A percentile compares a stretch with the other conserved stretches of the same genome.
Evolutionary conservation across 2,888 invertebrate species (phyloP).

Genomic region (Cyclophora albipunctata): DNA sequence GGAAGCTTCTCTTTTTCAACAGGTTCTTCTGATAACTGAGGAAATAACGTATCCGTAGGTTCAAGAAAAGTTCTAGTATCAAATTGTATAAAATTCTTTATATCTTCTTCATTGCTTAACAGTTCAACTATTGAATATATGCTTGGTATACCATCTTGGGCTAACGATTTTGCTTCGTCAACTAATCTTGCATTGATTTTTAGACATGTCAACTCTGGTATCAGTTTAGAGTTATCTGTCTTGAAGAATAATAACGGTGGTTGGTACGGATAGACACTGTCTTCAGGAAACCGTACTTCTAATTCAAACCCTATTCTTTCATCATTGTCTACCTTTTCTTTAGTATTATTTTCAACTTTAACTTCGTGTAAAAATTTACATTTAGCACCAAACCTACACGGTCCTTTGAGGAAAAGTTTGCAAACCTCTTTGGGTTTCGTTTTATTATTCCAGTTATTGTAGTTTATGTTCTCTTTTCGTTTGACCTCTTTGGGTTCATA

Average conservation of each 20-base stretch:
- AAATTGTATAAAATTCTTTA: constrained; percentile 75
- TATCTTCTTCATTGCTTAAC: constrained; percentile 80
- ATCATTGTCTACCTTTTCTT: constrained; percentile 35
- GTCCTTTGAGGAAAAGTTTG: constrained; percentile 78
- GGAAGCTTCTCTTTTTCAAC: constrained; percentile 51
- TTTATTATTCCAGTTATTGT: constrained; percentile 46
- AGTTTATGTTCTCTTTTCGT: constrained; percentile 52
- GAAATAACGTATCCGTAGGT: constrained; percentile 75
- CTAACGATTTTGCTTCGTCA: constrained; percentile 79
- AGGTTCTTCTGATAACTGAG: constrained; percentile 68
- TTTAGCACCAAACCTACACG: constrained; percentile 83
- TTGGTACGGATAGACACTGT: constrained; percentile 83
- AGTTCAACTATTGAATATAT: constrained; percentile 83
- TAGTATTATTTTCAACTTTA: constrained; percentile 40
- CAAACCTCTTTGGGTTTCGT: constrained; percentile 76
- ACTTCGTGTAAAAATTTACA: constrained; percentile 84
- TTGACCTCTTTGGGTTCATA: constrained; percentile 70
- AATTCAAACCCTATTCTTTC: constrained; percentile 75
- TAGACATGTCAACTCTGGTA: constrained; percentile 79
- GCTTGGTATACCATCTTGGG: constrained; percentile 81
- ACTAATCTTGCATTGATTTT: constrained; percentile 79
- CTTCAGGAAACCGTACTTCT: constrained; percentile 83
- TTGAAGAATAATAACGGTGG: constrained; percentile 82
- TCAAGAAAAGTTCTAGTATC: constrained; percentile 70
- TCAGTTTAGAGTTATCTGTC: constrained; percentile 72